Evolutionary conservation across 2,113 vertebrate genomes (phyloP).

Genomic region (Podocnemis expansa): DNA sequence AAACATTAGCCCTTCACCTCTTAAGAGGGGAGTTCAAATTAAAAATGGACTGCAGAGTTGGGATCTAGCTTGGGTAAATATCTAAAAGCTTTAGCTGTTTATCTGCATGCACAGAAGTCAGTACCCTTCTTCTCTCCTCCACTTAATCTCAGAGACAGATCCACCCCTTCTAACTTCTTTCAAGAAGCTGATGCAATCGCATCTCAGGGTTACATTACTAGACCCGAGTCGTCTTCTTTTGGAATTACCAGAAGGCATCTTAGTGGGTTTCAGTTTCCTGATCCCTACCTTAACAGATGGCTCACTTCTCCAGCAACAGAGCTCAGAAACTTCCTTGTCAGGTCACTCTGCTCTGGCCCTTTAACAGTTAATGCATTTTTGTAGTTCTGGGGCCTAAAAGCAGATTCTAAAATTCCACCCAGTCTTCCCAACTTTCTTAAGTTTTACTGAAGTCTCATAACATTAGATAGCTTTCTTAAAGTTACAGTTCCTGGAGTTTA

Average conservation of each 20-base stretch:
- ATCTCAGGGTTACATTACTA: rapidly evolving
- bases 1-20: background rate
- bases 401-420: background rate
- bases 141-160: background rate
- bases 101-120: background rate
- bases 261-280: background rate
- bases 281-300: background rate
- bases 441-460: background rate
- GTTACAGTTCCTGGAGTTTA: background rate
- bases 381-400: background rate
- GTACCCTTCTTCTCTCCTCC: background rate
- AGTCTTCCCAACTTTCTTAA: background rate
- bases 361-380: background rate
- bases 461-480: background rate
- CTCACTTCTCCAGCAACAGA: background rate
- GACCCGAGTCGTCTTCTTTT: background rate
- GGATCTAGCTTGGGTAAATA: background rate
- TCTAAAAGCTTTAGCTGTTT: background rate
- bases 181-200: background rate
- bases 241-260: background rate
- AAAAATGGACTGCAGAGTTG: background rate
- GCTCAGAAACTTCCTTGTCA: background rate
- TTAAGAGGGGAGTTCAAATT: background rate
- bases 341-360: background rate
- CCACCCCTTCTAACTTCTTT: background rate